These are phyloP conservation scores for Nephrotoma appendiculata DNA, from an alignment of 2,888 invertebrate genomes.

Conservation along the genomic window DNA sequence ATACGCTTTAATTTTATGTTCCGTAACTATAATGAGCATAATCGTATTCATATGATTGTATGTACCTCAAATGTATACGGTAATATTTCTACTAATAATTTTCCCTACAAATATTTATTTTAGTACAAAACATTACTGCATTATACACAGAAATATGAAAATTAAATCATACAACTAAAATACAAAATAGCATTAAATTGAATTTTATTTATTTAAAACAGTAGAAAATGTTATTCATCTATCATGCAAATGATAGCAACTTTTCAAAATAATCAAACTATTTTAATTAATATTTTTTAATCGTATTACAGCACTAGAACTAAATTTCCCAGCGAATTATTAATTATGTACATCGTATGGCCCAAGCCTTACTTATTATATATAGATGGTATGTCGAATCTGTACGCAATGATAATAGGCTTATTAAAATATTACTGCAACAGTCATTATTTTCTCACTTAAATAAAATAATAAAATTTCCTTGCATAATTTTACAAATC, in stretches of 20 bases:
- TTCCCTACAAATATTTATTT: neutral
- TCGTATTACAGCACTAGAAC: neutral
- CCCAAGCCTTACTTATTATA: neutral
- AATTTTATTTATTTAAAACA: neutral
- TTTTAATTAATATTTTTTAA: neutral
- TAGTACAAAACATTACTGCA: neutral
- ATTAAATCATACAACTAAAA: neutral
- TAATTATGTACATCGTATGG: neutral
- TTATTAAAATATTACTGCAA: neutral
- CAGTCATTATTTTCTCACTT: neutral
- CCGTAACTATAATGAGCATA: too few relatives aligned
- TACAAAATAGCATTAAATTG: neutral
- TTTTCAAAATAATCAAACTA: neutral
- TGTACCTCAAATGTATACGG: neutral
- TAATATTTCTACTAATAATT: neutral
- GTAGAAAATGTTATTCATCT: neutral
- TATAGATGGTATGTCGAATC: neutral
- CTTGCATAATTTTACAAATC: neutral
- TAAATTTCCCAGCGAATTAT: neutral
- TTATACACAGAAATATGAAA: neutral
- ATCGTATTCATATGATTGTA: too few relatives aligned
- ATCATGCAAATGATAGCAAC: neutral
- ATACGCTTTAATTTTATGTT: too few relatives aligned
- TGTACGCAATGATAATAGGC: neutral
- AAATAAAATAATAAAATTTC: neutral